Base-by-base conservation (phyloP, 2,113 vertebrate genomes). In the Tyrannus savana region DNA sequence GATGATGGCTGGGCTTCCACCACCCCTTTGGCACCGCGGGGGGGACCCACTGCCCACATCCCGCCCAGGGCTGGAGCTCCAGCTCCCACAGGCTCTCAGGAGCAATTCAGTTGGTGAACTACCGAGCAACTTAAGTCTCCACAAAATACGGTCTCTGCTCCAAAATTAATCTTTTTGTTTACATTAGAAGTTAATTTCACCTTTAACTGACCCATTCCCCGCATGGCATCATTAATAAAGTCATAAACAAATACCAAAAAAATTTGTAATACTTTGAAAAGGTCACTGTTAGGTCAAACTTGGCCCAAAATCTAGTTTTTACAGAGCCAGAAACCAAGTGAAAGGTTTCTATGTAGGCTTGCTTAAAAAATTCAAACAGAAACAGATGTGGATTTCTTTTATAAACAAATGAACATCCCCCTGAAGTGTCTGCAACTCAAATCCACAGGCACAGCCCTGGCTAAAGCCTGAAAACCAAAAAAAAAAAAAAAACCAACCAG, bases 301-400 rank as follows among this genome's bases (percentile, higher is more conserved):
- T 92, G 86, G 90, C 95, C 90, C 79, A 92, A 95, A 95, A 82
- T 56, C 44, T 12, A 78, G 64, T 30, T 90, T 96, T 92, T 84
- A 68, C 68, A n/a, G 85, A 81, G 92, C 82, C 95, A 96, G 73
- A 87, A 94, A 95, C 79, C 90, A 68, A 95, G 68, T 75, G 92
- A 92, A 93, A 97, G 73, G 64, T 86, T 92, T 92, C 93, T 90
- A 60, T 60, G 90, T 71, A 74, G 28, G 90, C 87, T 93, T 49
- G 84, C 91, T 96, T 89, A 50, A 94, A 90, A 95, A 89, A 90
- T 78, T 91, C 95, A 96, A 96, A 93, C 77, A 97, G 95, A 96
- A 97, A 96, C 95, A 97, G 93, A 96, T 96, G 95, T 94, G 92
- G 63, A 84, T 95, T 96, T 93, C 90, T 96, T 95, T 93, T 92